Base-by-base conservation (phyloP, 1,140 invertebrate species). In the Caenorhabditis inopinata region DNA sequence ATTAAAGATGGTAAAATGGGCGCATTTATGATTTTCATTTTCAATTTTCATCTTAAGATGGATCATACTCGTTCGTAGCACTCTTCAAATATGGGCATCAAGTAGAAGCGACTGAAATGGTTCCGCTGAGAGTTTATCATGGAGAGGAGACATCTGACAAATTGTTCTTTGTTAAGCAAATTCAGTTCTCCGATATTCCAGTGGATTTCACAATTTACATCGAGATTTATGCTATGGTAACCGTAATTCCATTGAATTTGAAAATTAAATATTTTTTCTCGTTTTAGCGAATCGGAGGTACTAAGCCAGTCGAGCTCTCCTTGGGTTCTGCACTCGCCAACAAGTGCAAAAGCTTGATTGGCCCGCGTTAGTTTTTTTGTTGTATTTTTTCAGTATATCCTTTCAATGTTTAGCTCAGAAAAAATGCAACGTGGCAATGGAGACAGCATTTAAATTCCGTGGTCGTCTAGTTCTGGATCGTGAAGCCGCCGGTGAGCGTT, bases 141-240 rank as follows among this genome's bases (percentile, higher is more conserved):
- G 35, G 38, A 29, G 47, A 48, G 38, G 73, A 48, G 21, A 48
- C 42, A 1, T 27, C 16, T 4, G 42, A 45, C 18, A 74, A 46
- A 16, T 23, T 81, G 11, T 74, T 80, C 46, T 81, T 81, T 25
- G 27, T 38, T 7, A 74, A 81, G 23, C 76, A 81, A 25, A 53
- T 81, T 46, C 76, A 76, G 12, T 81, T 81, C 79, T 76, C 47
- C 18, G 78, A 81, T 68, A 48, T 81, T 9, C 79, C 79, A 9
- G 79, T 81, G 7, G 79, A 81, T 46, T 81, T 81, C 38, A 53
- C 27, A n/a, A 46, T 81, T 25, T 7, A 12, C 11, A 29, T 81
- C n/a, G 79, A 81, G 42, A 74, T 81, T 21, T 81, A 81, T 35
- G 79, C 74, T 12, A 62, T 81, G 79, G 79, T 80, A 38, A 21